These are phyloP conservation scores for Oryzias javanicus DNA, from an alignment of 2,113 vertebrate genomes.

Conservation along the genomic window DNA sequence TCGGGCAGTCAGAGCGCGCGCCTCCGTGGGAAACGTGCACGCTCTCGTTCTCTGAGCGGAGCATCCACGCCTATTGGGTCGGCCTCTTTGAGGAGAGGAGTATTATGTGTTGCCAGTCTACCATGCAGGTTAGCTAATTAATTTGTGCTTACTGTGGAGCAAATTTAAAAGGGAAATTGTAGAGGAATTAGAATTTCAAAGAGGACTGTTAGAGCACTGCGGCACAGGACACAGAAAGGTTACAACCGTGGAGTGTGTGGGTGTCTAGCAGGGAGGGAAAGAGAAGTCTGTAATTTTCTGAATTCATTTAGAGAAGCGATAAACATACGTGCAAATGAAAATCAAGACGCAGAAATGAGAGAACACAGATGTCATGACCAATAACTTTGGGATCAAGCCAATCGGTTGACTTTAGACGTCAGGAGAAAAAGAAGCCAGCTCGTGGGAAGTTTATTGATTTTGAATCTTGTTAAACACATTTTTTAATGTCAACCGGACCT, in stretches of 20 bases:
- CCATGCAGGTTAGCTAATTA: slow-evolving; percentile 64
- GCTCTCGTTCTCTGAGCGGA: neutral
- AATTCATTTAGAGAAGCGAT: neutral
- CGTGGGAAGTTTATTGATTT: too few species aligned
- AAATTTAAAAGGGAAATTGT: slow-evolving; percentile 55
- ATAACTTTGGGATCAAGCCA: too few species aligned
- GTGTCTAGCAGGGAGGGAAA: slow-evolving; percentile 9
- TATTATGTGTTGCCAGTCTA: slow-evolving; percentile 54
- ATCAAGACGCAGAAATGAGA: too few species aligned
- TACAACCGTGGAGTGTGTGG: slow-evolving; percentile 28
- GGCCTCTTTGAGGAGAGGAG: slow-evolving; percentile 20
- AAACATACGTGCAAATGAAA: neutral
- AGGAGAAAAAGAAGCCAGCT: too few species aligned
- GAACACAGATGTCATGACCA: too few species aligned
- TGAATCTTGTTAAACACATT: too few species aligned
- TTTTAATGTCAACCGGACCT: too few species aligned
- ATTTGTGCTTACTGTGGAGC: slow-evolving; percentile 61
- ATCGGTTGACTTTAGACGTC: too few species aligned
- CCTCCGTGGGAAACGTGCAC: slow-evolving; percentile 6
- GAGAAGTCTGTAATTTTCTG: slow-evolving; percentile 3
- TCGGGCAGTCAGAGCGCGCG: slow-evolving; percentile 15
- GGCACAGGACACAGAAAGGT: slow-evolving; percentile 37
- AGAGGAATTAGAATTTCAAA: slow-evolving; percentile 55
- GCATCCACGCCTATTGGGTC: neutral
- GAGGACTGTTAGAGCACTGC: slow-evolving; percentile 14